Percentiles rank a stretch among this genome's conserved stretches.
Conservation (phyloP, 1,140 invertebrate species). For the Patella vulgata region DNA sequence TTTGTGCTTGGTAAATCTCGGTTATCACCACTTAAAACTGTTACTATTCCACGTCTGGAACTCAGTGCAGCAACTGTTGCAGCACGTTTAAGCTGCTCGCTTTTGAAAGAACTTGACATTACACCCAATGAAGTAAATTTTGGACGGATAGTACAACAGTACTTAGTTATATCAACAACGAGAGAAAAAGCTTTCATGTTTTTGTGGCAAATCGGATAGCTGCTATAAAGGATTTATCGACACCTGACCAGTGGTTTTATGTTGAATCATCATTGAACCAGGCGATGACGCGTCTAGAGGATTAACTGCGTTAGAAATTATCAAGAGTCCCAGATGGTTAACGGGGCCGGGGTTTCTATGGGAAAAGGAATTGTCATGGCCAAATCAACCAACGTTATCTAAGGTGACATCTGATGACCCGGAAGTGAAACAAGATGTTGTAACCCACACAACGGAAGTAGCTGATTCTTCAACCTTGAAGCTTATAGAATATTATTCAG, state of each 20-base stretch:
- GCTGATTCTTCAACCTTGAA: no score
- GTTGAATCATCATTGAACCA: no score
- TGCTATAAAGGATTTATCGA: no score
- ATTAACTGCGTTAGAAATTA: slow-evolving; percentile 12
- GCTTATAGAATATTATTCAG: no score
- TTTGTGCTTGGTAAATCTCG: not conserved
- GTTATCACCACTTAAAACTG: slow-evolving; percentile 34
- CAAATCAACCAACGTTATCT: not conserved
- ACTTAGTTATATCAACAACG: slow-evolving; percentile 22
- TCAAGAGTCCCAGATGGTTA: slow-evolving; percentile 6
- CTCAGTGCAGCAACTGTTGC: no score
- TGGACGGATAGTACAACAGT: slow-evolving; percentile 34
- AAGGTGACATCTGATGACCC: not conserved
- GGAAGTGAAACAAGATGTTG: not conserved
- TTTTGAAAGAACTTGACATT: slow-evolving; percentile 66
- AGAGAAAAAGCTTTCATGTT: slow-evolving; percentile 16
- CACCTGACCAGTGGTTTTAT: slow-evolving; percentile 18
- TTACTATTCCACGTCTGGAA: no score
- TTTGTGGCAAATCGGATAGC: slow-evolving; percentile 34
- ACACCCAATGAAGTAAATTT: slow-evolving; percentile 57
- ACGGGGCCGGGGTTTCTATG: slow-evolving; percentile 31
- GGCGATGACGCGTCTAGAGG: slow-evolving; percentile 23
- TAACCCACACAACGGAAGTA: no score
- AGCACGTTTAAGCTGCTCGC: no score
- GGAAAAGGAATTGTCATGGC: slow-evolving; percentile 10